These are phyloP conservation scores for Phalera bucephala DNA, from an alignment of 2,888 invertebrate species.

Conservation along the genomic window DNA sequence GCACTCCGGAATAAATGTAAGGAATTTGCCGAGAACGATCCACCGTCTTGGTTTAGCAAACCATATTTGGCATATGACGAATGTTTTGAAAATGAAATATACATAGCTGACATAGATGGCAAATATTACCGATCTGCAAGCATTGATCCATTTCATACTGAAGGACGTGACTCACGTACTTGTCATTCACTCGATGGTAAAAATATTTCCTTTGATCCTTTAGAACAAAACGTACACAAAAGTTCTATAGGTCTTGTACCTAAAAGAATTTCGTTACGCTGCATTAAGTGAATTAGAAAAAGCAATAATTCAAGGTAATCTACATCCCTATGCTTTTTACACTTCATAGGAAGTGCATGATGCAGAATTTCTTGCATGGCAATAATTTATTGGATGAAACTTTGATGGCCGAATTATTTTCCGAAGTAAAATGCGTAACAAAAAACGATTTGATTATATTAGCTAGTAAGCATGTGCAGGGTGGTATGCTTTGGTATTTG, in stretches of 20 bases:
- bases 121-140: neutral
- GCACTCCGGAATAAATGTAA: neutral
- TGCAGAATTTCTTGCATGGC: conserved; percentile 4
- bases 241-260: neutral
- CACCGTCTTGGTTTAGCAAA: neutral
- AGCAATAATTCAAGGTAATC: no score
- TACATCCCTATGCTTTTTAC: no score
- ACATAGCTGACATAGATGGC: neutral
- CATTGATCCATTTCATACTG: neutral
- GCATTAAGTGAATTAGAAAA: no score
- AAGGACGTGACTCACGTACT: neutral
- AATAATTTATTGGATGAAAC: neutral
- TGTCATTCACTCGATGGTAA: no score
- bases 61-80: no score
- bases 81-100: neutral
- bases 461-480: conserved; percentile 9
- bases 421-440: neutral
- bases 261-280: no score
- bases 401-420: neutral
- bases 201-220: no score
- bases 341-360: no score
- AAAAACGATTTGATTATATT: conserved; percentile 14
- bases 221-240: no score
- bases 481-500: conserved; percentile 4
- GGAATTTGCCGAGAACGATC: neutral